Percentiles rank a stretch among this genome's conserved stretches.
phyloP scores from a whole-genome alignment of 2,113 vertebrate species.

The Lethenteron reissneri region DNA sequence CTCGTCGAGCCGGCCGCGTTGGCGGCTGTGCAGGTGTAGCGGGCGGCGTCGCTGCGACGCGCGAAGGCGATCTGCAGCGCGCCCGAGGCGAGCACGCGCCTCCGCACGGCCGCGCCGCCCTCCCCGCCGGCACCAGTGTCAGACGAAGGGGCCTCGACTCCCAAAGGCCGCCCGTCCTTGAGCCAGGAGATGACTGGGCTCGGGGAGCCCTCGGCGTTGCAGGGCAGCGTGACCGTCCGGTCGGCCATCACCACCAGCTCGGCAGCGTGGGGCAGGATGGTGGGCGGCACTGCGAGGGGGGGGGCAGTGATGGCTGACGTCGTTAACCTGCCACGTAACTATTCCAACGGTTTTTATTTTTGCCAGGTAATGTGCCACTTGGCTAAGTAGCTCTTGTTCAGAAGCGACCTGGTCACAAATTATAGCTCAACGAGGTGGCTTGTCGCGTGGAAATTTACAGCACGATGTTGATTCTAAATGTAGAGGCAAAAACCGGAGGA shows the following conservation, averaged over 20 bases:
- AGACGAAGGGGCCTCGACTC: no score
- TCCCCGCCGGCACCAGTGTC: background rate
- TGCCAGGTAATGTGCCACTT: no score
- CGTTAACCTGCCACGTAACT: no score
- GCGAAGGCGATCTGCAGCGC: slow-evolving; percentile 53
- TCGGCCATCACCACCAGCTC: slow-evolving; percentile 34
- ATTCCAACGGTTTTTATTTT: no score
- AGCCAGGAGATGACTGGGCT: slow-evolving; percentile 46
- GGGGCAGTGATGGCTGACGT: no score
- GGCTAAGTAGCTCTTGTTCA: no score
- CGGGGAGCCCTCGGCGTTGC: slow-evolving; percentile 46
- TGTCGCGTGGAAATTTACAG: no score
- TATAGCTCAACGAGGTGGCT: no score
- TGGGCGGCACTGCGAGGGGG: slow-evolving; percentile 45
- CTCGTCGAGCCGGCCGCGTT: slow-evolving; percentile 48
- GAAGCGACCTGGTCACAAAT: no score
- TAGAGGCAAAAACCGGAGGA: no score
- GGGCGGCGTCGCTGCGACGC: slow-evolving; percentile 38
- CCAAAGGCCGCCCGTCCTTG: slow-evolving; percentile 32
- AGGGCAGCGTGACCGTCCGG: slow-evolving; percentile 44
- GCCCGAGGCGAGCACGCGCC: slow-evolving; percentile 40
- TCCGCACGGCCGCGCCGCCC: slow-evolving; percentile 32
- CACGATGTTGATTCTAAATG: no score
- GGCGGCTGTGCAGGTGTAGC: slow-evolving; percentile 48
- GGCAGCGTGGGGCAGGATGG: slow-evolving; percentile 28